Evolutionary conservation across 1,140 invertebrate species (phyloP).

Genomic region (Orchestia grillus): DNA sequence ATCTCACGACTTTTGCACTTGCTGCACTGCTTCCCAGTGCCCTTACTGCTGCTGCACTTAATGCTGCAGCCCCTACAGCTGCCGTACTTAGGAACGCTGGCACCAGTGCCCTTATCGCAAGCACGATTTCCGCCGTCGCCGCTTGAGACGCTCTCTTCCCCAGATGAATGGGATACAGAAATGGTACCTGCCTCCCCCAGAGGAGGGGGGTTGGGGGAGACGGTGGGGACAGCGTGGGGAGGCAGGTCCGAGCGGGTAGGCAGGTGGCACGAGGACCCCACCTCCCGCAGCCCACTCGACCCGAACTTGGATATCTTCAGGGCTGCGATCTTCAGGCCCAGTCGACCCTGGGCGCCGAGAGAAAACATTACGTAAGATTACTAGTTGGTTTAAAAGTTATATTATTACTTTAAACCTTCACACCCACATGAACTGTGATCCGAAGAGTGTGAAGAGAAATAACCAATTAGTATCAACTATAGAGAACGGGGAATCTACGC

Average conservation of each 20-base stretch:
- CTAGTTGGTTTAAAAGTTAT: too few species aligned
- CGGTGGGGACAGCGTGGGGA: slow-evolving; percentile 3
- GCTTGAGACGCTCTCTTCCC: not conserved
- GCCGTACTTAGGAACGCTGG: not conserved
- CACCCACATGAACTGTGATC: too few species aligned
- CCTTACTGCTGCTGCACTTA: not conserved
- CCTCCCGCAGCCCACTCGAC: slow-evolving; percentile 63
- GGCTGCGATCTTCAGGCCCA: slow-evolving; percentile 66
- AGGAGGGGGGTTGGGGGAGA: slow-evolving; percentile 48
- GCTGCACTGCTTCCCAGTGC: not conserved
- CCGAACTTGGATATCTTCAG: slow-evolving; percentile 68
- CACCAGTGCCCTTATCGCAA: not conserved
- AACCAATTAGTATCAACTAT: too few species aligned
- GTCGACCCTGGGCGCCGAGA: slow-evolving; percentile 53
- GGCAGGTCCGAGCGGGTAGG: slow-evolving; percentile 65
- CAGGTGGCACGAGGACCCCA: slow-evolving; percentile 58
- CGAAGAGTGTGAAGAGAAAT: too few species aligned
- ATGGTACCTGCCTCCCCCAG: slow-evolving; percentile 16
- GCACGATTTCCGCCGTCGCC: not conserved
- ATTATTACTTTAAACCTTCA: too few species aligned
- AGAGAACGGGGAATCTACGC: too few species aligned
- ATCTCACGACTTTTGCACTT: not conserved
- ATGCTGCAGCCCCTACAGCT: not conserved
- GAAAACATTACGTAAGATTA: too few species aligned
- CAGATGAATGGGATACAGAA: not conserved